Base-by-base conservation (phyloP, 1,140 invertebrate species). In the Littorina saxatilis region DNA sequence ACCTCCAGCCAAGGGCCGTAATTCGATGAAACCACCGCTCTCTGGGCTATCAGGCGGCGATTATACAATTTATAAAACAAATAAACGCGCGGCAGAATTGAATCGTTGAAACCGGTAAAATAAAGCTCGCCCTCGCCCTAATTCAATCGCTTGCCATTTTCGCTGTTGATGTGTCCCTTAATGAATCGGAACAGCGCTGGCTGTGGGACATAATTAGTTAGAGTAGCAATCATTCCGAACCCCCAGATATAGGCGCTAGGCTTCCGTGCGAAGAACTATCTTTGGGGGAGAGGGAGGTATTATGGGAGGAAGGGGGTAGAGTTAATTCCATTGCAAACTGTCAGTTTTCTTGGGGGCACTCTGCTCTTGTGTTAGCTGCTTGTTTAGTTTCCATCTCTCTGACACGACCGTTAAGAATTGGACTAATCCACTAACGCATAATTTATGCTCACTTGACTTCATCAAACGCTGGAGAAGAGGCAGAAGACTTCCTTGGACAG, bases 31-130 rank as follows among this genome's bases (percentile, higher is more conserved):
- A 58, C 55, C 76, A 20, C 20, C 29, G 55, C 43, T 63, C 76
- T 63, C 37, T 2, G 37, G 76, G 58, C 55, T 66, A 66, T 66
- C 58, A 66, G 35, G 55, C 32, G 76, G 50, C 76, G 76, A 78
- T 78, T 78, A 78, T 78, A 78, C 76, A 78, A 63, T 78, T 78
- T 63, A 78, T 78, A 78, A 78, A 78, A 78, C 76, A 78, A 78
- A 78, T 78, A 78, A 78, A 78, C 20, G 76, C 76, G 4, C 37
- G 55, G 76, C 55, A 58, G 58, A 78, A 78, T 78, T n/a, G 50
- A 78, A 78, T 78, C 52, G 76, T 63, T 61, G 58, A 78, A 39
- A 63, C 76, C 55, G 5, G 76, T 78, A 43, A 78, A 78, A 78
- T 61, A 78, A 78, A 35, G 55, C 76, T 27, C 23, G 52, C 76